phyloP scores from a whole-genome alignment of 1,140 invertebrate species.

The Magallana angulata region DNA sequence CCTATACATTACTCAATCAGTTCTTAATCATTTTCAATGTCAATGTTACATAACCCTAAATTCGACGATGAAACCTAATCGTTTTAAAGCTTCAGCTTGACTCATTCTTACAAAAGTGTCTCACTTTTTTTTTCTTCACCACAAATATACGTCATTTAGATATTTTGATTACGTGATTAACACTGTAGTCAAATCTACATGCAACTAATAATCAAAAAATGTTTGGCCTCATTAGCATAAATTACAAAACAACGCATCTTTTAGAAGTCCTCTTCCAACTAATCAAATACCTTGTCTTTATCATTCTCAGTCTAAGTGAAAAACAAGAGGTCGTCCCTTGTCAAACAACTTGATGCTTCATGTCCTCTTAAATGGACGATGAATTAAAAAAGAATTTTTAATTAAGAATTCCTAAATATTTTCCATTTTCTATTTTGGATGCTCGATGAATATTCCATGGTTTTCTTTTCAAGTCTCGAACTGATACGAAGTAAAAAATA shows the following conservation, averaged over 20 bases:
- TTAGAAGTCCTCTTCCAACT: background rate
- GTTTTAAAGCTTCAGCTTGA: no score
- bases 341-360: background rate
- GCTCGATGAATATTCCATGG: background rate
- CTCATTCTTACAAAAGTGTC: no score
- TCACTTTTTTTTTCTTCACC: no score
- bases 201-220: background rate
- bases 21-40: no score
- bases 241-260: constrained; percentile 2
- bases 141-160: no score
- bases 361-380: background rate
- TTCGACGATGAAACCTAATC: no score
- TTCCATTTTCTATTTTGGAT: background rate
- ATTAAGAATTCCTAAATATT: background rate
- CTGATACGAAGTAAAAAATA: background rate
- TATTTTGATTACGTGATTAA: background rate
- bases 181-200: background rate
- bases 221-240: background rate
- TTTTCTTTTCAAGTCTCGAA: background rate
- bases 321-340: background rate
- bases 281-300: background rate
- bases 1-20: no score
- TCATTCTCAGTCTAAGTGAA: background rate
- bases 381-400: constrained; percentile 21
- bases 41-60: no score